Conservation (phyloP, 2,888 invertebrate genomes). For the Nymphalis polychloros region DNA sequence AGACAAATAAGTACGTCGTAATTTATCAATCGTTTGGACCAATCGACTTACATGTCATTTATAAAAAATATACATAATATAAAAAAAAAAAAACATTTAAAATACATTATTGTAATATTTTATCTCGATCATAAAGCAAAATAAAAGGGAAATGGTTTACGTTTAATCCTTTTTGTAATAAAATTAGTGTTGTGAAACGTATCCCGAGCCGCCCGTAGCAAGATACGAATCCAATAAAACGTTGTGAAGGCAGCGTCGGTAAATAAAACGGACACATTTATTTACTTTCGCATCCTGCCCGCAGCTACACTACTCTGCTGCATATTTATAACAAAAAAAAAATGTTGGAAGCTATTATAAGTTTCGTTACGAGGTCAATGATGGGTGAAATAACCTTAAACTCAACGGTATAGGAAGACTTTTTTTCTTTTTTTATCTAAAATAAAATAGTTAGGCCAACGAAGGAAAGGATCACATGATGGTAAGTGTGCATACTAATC, state of each 20-base stretch:
- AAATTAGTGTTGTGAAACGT: constrained; percentile 31
- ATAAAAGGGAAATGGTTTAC: constrained; percentile 6
- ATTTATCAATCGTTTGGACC: too few species aligned
- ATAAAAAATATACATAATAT: too few species aligned
- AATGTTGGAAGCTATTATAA: not conserved
- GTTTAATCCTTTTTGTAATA: constrained; percentile 17
- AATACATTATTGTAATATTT: not conserved
- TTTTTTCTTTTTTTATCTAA: too few species aligned
- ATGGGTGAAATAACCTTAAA: not conserved
- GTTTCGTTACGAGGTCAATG: not conserved
- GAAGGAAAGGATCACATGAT: too few species aligned
- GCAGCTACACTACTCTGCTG: constrained; percentile 35
- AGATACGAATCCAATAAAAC: constrained; percentile 47
- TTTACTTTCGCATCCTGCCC: constrained; percentile 47
- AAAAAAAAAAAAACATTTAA: too few species aligned
- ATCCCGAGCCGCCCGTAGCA: constrained; percentile 42
- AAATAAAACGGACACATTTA: constrained; percentile 55
- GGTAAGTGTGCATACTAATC: too few species aligned
- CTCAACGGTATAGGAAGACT: too few species aligned
- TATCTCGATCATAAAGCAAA: constrained; percentile 1
- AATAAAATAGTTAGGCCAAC: too few species aligned
- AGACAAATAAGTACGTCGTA: too few species aligned
- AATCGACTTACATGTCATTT: too few species aligned
- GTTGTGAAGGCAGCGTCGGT: constrained; percentile 43
- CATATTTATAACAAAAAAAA: constrained; percentile 16